phyloP scores from a whole-genome alignment of 2,888 invertebrate genomes.

The Argyresthia albistria region DNA sequence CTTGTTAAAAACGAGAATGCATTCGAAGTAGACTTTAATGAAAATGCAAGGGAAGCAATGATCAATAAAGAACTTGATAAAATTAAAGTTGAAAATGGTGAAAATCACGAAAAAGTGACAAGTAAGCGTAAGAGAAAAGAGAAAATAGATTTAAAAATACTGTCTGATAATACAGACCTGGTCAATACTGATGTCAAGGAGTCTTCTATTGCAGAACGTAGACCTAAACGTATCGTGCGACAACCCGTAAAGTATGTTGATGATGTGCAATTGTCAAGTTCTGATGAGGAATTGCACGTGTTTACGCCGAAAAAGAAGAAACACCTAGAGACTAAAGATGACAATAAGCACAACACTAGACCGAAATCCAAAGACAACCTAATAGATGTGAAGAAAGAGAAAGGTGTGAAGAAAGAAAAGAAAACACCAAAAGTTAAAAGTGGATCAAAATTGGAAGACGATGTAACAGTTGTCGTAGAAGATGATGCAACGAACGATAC shows the following conservation, averaged over 20 bases:
- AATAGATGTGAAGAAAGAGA: background rate
- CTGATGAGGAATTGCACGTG: constrained; percentile 56
- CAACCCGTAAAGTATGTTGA: constrained; percentile 52
- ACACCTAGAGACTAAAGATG: constrained; percentile 4
- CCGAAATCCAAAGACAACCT: too few relatives aligned
- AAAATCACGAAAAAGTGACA: constrained; percentile 10
- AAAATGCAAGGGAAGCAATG: constrained; percentile 26
- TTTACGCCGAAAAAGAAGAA: constrained; percentile 57
- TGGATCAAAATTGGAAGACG: background rate
- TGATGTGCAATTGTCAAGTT: constrained; percentile 34
- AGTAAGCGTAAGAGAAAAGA: constrained; percentile 9
- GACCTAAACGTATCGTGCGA: constrained; percentile 47
- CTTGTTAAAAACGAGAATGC: constrained; percentile 16
- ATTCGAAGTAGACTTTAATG: constrained; percentile 12
- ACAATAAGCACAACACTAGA: background rate
- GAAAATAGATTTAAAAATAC: constrained; percentile 9
- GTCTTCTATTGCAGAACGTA: constrained; percentile 15
- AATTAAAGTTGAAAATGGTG: background rate
- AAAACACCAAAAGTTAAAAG: constrained; percentile 10
- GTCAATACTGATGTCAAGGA: background rate
- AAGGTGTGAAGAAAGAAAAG: constrained; percentile 7
- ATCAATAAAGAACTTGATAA: background rate
- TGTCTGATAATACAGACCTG: background rate
- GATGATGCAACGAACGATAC: constrained; percentile 6
- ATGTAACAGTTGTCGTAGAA: constrained; percentile 8